Evolutionary conservation across 2,888 invertebrate species (phyloP).

Genomic region (Latheticus oryzae): DNA sequence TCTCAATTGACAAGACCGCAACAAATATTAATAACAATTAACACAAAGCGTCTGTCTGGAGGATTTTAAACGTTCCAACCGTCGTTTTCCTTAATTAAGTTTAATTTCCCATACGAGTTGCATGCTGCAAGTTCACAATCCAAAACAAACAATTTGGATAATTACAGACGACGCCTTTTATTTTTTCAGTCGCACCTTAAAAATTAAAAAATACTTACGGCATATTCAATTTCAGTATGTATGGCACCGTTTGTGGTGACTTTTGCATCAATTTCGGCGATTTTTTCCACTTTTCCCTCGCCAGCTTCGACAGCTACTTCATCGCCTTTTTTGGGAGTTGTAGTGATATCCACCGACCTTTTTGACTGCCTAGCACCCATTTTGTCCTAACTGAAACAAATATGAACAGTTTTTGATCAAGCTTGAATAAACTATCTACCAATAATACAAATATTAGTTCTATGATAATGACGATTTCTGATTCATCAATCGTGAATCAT

Average conservation of each 20-base stretch:
- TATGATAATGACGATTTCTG: conserved; percentile 2
- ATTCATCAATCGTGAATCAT: too few relatives aligned
- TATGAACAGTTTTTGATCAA: conserved; percentile 7
- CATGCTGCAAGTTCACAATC: conserved; percentile 33
- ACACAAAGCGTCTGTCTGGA: conserved; percentile 26
- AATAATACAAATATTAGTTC: conserved; percentile 5
- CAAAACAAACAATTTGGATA: conserved; percentile 14
- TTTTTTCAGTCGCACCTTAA: not conserved
- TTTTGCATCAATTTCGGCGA: conserved; percentile 79
- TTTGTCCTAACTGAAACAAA: conserved; percentile 51
- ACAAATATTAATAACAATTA: conserved; percentile 26
- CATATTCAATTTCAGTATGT: conserved; percentile 72
- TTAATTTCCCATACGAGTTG: conserved; percentile 50
- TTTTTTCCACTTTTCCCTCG: conserved; percentile 78
- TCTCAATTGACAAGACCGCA: conserved; percentile 13
- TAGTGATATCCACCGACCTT: conserved; percentile 87
- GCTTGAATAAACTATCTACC: too few relatives aligned
- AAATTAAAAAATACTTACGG: conserved; percentile 65
- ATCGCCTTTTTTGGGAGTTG: conserved; percentile 71
- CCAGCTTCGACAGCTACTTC: conserved; percentile 69
- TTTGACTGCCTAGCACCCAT: conserved; percentile 91
- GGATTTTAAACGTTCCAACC: conserved; percentile 19
- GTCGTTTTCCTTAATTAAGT: conserved; percentile 42
- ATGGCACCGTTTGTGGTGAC: conserved; percentile 77
- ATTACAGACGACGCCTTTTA: conserved; percentile 6